These are phyloP conservation scores for Pseudomyrmex pallidus DNA, from an alignment of 1,140 invertebrate genomes.

Conservation along the genomic window DNA sequence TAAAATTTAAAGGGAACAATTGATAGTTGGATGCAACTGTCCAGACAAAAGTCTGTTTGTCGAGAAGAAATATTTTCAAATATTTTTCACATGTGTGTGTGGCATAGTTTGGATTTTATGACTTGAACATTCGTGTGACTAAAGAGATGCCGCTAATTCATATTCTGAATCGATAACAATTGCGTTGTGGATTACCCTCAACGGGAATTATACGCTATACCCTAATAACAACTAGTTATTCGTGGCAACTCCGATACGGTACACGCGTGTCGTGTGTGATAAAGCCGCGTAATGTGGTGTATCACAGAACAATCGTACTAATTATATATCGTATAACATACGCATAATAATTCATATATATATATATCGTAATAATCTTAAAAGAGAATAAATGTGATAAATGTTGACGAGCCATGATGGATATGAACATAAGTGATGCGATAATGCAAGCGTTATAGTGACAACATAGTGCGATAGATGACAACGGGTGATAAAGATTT, in stretches of 20 bases:
- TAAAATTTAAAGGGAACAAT: background rate
- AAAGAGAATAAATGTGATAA: slow-evolving; percentile 77
- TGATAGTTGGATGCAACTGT: slow-evolving; percentile 23
- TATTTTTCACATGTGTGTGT: background rate
- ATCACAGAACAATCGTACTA: slow-evolving; percentile 86
- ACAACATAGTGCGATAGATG: slow-evolving; percentile 80
- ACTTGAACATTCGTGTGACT: slow-evolving; percentile 42
- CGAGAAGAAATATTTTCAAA: slow-evolving; percentile 44
- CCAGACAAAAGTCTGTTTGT: slow-evolving; percentile 37
- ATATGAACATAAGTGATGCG: slow-evolving; percentile 80
- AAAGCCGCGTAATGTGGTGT: slow-evolving; percentile 85
- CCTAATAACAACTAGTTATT: slow-evolving; percentile 76
- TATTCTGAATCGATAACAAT: slow-evolving; percentile 66
- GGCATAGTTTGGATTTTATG: background rate
- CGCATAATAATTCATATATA: slow-evolving; percentile 69
- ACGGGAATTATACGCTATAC: slow-evolving; percentile 65
- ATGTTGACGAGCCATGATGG: slow-evolving; percentile 83
- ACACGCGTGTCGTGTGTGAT: slow-evolving; percentile 80
- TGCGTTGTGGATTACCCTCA: slow-evolving; percentile 61
- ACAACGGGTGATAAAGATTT: slow-evolving; percentile 73
- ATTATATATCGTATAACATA: slow-evolving; percentile 81
- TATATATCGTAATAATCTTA: slow-evolving; percentile 82
- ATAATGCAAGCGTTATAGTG: slow-evolving; percentile 81
- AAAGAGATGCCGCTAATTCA: slow-evolving; percentile 52
- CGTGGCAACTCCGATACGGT: slow-evolving; percentile 75